phyloP scores from a whole-genome alignment of 2,888 invertebrate species.

The Steinernema hermaphroditum region DNA sequence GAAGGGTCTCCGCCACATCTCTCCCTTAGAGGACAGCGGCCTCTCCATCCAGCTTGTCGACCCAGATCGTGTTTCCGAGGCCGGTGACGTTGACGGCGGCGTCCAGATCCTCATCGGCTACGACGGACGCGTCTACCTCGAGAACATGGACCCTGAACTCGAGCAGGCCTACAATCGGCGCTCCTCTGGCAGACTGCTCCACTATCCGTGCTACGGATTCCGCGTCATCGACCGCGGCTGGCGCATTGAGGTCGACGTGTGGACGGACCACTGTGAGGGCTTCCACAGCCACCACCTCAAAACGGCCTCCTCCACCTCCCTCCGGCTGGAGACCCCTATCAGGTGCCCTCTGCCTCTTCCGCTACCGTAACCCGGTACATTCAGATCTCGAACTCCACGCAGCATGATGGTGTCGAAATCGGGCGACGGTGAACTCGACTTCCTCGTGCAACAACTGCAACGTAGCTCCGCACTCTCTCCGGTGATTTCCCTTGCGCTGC shows the following conservation, averaged over 20 bases:
- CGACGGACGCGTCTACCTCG: slow-evolving; percentile 57
- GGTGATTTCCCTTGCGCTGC: slow-evolving; percentile 20
- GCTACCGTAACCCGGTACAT: slow-evolving; percentile 15
- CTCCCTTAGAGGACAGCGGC: slow-evolving; percentile 39
- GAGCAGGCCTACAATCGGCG: slow-evolving; percentile 37
- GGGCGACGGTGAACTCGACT: slow-evolving; percentile 63
- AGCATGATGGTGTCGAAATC: slow-evolving; percentile 60
- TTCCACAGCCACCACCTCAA: slow-evolving; percentile 3
- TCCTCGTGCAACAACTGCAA: slow-evolving; percentile 53
- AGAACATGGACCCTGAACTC: slow-evolving; percentile 43
- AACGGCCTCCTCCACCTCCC: slow-evolving; percentile 40
- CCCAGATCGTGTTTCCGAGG: slow-evolving; percentile 1
- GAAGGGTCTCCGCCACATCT: slow-evolving; percentile 38
- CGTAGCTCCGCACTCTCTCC: slow-evolving; percentile 5
- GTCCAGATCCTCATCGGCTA: slow-evolving; percentile 56
- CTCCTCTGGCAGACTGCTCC: slow-evolving; percentile 43
- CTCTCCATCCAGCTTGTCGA: slow-evolving; percentile 44
- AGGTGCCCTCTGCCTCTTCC: background rate
- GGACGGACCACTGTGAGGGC: slow-evolving; percentile 30
- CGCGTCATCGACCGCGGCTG: slow-evolving; percentile 44
- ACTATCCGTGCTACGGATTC: slow-evolving; percentile 45
- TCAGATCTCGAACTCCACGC: slow-evolving; percentile 50
- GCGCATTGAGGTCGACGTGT: slow-evolving; percentile 50
- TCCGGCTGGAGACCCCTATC: slow-evolving; percentile 48
- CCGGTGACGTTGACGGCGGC: background rate